A percentile compares a stretch with the other conserved stretches of the same genome.
Evolutionary conservation across 2,113 vertebrate species (phyloP).

Genomic region (Leucopsar rothschildi): DNA sequence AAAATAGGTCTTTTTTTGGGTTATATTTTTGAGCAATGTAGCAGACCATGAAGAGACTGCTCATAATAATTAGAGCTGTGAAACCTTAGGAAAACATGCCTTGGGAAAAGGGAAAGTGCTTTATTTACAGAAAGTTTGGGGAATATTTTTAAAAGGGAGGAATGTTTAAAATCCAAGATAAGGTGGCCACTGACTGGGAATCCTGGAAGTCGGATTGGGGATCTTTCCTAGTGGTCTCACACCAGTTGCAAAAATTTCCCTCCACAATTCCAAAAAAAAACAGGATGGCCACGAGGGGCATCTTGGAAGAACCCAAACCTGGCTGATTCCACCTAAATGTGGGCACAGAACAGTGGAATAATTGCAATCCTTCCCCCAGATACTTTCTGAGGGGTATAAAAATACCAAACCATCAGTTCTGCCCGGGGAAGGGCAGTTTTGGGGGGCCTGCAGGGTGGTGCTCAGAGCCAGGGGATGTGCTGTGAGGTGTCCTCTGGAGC

Average conservation of each 20-base stretch:
- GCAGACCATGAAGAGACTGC: not conserved
- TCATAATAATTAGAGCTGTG: slow-evolving; percentile 32
- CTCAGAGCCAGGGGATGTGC: not conserved
- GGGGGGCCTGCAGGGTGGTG: not conserved
- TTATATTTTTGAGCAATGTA: slow-evolving; percentile 6
- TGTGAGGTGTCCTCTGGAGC: not conserved
- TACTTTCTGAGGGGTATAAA: not conserved
- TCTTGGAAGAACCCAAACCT: not conserved
- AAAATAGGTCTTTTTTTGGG: not conserved
- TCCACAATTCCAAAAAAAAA: not conserved
- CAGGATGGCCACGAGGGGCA: accelerated
- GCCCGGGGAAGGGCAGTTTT: accelerated
- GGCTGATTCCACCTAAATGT: not conserved
- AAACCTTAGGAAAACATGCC: not conserved
- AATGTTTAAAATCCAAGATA: not conserved
- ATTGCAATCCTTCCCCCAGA: not conserved
- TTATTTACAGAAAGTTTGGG: not conserved
- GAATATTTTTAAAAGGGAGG: not conserved
- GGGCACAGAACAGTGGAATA: too few relatives aligned
- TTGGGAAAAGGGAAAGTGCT: not conserved
- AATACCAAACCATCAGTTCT: not conserved
- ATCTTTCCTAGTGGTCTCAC: not conserved
- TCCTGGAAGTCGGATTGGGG: not conserved
- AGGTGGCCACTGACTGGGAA: not conserved
- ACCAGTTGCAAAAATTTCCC: not conserved